Conservation (phyloP, 2,888 invertebrate species). For the Meta bourneti region DNA sequence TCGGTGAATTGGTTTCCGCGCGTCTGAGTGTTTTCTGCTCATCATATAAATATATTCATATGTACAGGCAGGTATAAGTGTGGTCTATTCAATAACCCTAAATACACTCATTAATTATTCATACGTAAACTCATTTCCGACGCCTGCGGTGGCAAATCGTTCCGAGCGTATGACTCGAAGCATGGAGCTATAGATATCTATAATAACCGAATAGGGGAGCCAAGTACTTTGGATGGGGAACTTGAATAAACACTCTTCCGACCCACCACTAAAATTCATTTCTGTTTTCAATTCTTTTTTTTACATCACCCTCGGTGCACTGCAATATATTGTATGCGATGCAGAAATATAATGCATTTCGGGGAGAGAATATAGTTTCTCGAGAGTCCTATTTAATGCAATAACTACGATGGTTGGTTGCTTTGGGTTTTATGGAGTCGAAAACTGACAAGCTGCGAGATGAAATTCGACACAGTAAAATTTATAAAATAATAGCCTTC, state of each 20-base stretch:
- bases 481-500: too few relatives aligned
- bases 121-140: constrained; percentile 41
- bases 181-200: background rate
- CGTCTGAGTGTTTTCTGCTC: constrained; percentile 8
- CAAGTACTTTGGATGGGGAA: background rate
- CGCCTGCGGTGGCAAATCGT: constrained; percentile 38
- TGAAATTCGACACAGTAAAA: too few relatives aligned
- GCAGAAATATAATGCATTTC: too few relatives aligned
- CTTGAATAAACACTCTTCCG: background rate
- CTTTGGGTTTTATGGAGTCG: too few relatives aligned
- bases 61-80: constrained; percentile 27
- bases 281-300: too few relatives aligned
- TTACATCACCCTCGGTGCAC: too few relatives aligned
- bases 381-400: too few relatives aligned
- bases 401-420: too few relatives aligned
- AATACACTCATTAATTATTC: constrained; percentile 73
- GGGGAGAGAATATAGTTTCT: too few relatives aligned
- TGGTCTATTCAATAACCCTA: constrained; percentile 54
- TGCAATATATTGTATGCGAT: too few relatives aligned
- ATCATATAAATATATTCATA: constrained; percentile 50
- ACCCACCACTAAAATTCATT: too few relatives aligned
- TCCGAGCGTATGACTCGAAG: constrained; percentile 36
- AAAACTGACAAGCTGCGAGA: too few relatives aligned
- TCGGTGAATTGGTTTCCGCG: constrained; percentile 21
- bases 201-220: background rate